Base-by-base conservation (phyloP, 2,888 invertebrate genomes). In the Napeogenes inachia region DNA sequence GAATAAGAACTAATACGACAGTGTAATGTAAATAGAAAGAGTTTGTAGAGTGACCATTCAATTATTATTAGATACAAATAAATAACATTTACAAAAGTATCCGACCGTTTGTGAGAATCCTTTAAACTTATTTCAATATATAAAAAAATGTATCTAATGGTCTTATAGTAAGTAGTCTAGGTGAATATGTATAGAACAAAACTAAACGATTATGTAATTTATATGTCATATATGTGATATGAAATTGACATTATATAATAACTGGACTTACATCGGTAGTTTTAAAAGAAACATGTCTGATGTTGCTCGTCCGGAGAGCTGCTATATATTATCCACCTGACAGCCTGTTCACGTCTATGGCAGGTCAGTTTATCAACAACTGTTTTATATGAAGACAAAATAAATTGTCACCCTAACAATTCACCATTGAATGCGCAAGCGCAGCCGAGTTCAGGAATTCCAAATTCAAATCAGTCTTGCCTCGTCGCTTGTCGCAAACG, bases 381-480 rank as follows among this genome's bases (percentile, higher is more conserved):
- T 50, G 30, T 30, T 30, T 70, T 42, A 56, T 45, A 46, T 4
- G 2, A 10, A 8, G 32, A 57, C 30, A 13, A 54, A 60, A 65
- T 57, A 62, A 56, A 65, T 75, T 75, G 74, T 62, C 76, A 79
- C 78, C 78, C 78, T 73, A 78, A 71, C 76, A 78, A 77, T 84
- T 60, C 83, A 79, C 75, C 77, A 85, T 85, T 84, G 81, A 83
- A 83, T 85, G 88, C 88, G 85, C 85, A 65, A 60, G 84, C 85
- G 84, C 84, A 76, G 56, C 70, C 65, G 63, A 68, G 72, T 76
- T 73, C 66, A 70, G 73, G 74, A 79, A 82, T 85, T 81, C 87
- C 81, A 84, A 87, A 89, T 89, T 89, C 88, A 89, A 89, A 89
- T 89, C 88, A 87, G 84, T 87, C 83, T 79, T 72, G 75, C 77